Base-by-base conservation (phyloP, 2,113 vertebrate genomes). In the Malurus cyaneus region DNA sequence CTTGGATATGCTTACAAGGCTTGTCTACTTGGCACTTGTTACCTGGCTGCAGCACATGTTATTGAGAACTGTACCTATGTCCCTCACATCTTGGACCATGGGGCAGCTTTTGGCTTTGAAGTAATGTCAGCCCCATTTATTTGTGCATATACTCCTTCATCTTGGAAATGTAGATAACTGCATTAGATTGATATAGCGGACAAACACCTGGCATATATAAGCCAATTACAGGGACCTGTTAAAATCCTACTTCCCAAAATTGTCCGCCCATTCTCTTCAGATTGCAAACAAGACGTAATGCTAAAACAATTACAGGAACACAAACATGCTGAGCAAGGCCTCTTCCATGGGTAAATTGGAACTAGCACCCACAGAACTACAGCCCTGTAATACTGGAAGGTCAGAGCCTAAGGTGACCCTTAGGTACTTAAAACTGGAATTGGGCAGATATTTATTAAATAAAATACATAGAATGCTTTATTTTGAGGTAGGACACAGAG, bases 301-400 rank as follows among this genome's bases (percentile, higher is more conserved):
- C 34, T 89, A 10, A 54, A 94, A 87, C 39, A 92, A 59, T 73
- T 84, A n/a, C 50, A 91, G 84, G 69, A 87, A 76, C 36, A 72
- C 29, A 71, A 79, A 67, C 0, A 2, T 67, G 47, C 81, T 73
- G 32, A 80, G 44, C 52, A 74, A 66, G 44, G 26, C 32, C 3
- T 62, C 52, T 78, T 84, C 39, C 14, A 14, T 44, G 34, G 36
- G 7, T 78, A 47, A 71, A 34, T 47, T 57, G 14, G 12, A 69
- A 32, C 42, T 53, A 62, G 42, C 25, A 62, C 56, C 29, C 56
- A 56, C 23, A 59, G 39, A 59, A 26, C 21, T 80, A 18, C 44
- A 39, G 23, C 26, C 21, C 3, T 24, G 8, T 53, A 36, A 21
- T 50, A 59, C 1, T 41, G 13, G 20, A 70, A 90, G 16, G 69